Evolutionary conservation across 1,140 invertebrate genomes (phyloP), one percentile per base, ranked within the genome.

Genomic region (Drosophila obscura): DNA sequence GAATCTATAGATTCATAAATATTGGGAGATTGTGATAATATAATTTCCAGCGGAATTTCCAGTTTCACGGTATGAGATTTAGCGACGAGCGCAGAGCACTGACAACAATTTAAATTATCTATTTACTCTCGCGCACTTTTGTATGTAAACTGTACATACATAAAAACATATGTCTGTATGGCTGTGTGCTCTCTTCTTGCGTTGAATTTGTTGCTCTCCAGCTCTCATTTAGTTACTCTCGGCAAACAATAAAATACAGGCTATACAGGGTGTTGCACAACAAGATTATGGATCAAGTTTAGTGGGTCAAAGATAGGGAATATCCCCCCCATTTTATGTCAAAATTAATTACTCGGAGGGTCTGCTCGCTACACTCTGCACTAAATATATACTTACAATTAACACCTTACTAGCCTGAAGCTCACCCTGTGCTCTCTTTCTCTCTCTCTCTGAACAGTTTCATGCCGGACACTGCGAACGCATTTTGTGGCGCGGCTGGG

Each of bases 401-500:
- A 46, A 49, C 4, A 35, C 1, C 46, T 41, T 16, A 19, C 7
- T 43, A 1, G 15, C 35, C 35, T 39, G 9, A 39, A 11, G 35
- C 11, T 39, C 35, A 39, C 35, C 35, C 11, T 39, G 35, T 39
- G 11, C 35, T 39, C 35, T 13, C 11, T 39, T 11, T 13, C 35
- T 4, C 35, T 13, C 31, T 39, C 35, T 39, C 46, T 64, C 2
- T 51, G 49, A 59, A 93, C 93, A 94, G 92, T 98, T 98, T 90
- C 96, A 97, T 90, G 94, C 94, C 50, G 95, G 96, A 1, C 95
- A 94, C 50, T 93, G 93, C 44, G 95, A 96, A 81, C 94, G 94
- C 16, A 95, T 97, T 72, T 93, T 98, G n/a, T 97, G 97, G 93
- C 93, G 95, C 41, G 93, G 93, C 6, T 97, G 97, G 97, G 74